Conservation (phyloP, 2,888 invertebrate species). For the Erynnis tages region DNA sequence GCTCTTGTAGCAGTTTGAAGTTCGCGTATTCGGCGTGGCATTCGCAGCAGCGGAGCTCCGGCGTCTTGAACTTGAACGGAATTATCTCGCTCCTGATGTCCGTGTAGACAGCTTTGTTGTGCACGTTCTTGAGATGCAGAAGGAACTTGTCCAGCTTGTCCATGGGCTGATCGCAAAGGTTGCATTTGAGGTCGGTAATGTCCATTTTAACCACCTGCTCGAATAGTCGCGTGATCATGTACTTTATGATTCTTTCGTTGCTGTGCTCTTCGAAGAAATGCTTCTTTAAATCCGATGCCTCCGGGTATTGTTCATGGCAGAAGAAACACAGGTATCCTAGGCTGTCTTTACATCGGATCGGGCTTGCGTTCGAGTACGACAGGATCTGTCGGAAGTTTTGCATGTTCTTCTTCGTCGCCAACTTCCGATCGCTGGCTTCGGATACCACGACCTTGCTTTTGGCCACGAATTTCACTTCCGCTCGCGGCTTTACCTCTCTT, state of each 20-base stretch:
- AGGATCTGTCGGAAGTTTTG: constrained; percentile 48
- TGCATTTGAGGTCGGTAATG: constrained; percentile 47
- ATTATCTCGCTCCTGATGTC: constrained; percentile 47
- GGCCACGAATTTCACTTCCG: constrained; percentile 44
- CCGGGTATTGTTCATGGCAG: constrained; percentile 42
- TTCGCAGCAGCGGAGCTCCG: constrained; percentile 37
- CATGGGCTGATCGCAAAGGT: constrained; percentile 32
- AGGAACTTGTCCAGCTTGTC: constrained; percentile 36
- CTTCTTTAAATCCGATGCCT: constrained; percentile 47
- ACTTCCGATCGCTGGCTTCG: constrained; percentile 1
- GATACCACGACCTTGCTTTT: constrained; percentile 27
- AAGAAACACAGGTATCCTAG: constrained; percentile 52
- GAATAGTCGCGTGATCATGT: constrained; percentile 41
- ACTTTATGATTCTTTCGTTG: constrained; percentile 39
- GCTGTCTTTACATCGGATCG: constrained; percentile 46
- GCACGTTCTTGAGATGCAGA: constrained; percentile 37
- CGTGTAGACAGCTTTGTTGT: constrained; percentile 37
- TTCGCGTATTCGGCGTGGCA: constrained; percentile 35
- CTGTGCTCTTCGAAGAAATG: constrained; percentile 50
- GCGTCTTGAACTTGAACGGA: constrained; percentile 48
- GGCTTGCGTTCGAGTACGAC: constrained; percentile 53
- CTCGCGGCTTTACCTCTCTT: constrained; percentile 36
- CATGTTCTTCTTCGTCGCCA: constrained; percentile 42
- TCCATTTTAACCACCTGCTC: constrained; percentile 51
- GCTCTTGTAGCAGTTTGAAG: constrained; percentile 51